A percentile compares a stretch with the other conserved stretches of the same genome.
Conservation (phyloP, 2,888 invertebrate species). For the Fissipunctia ypsillon region DNA sequence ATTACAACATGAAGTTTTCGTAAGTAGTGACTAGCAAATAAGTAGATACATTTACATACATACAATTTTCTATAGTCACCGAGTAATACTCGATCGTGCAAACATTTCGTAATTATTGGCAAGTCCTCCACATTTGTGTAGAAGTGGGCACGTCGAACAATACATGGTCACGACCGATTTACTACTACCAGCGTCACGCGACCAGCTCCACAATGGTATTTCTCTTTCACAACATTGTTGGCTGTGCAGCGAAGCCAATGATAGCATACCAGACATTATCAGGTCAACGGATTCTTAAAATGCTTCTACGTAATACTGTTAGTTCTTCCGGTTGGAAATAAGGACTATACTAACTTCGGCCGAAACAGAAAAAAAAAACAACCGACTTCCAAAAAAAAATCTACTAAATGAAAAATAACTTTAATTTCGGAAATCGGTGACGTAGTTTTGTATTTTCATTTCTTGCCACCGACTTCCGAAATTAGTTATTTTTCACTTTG, state of each 20-base stretch:
- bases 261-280: slow-evolving; percentile 17
- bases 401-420: too few species aligned
- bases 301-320: not conserved
- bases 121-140: slow-evolving; percentile 44
- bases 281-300: slow-evolving; percentile 22
- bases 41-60: not conserved
- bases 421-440: too few species aligned
- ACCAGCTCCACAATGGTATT: slow-evolving; percentile 31
- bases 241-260: slow-evolving; percentile 15
- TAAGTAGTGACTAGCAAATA: slow-evolving; percentile 3
- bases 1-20: slow-evolving; percentile 2
- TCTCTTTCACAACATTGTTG: slow-evolving; percentile 48
- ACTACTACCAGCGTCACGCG: slow-evolving; percentile 24
- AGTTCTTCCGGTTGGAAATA: slow-evolving; percentile 1
- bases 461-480: too few species aligned
- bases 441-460: too few species aligned
- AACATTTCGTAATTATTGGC: slow-evolving; percentile 55
- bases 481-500: too few species aligned
- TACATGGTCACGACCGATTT: slow-evolving; percentile 45
- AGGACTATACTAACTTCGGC: not conserved
- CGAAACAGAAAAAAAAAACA: not conserved
- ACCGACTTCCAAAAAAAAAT: too few species aligned
- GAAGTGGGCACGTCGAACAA: slow-evolving; percentile 16
- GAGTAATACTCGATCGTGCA: slow-evolving; percentile 14
- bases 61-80: slow-evolving; percentile 15